Percentiles rank a stretch among this genome's conserved stretches.
phyloP scores from a whole-genome alignment of 2,113 vertebrate species.

The Rhinopomastus cyanomelas region DNA sequence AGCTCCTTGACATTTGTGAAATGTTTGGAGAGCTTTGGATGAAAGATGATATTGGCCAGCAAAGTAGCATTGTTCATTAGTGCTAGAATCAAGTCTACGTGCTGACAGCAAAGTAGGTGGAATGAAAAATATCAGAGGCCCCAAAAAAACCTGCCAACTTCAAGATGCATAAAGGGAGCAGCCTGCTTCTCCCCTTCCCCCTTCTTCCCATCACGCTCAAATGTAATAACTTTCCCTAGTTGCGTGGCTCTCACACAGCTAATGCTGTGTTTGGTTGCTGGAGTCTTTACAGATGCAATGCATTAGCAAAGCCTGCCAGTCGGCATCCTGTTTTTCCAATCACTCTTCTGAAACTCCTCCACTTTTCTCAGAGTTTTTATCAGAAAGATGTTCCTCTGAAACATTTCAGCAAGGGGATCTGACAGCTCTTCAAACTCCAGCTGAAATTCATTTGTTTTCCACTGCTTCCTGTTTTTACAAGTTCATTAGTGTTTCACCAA shows the following conservation, averaged over 20 bases:
- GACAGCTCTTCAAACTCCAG: constrained; percentile 78
- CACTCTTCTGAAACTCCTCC: constrained; percentile 76
- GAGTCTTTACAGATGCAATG: constrained; percentile 62
- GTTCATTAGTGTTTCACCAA: constrained; percentile 67
- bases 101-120: constrained; percentile 37
- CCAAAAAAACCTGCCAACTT: constrained; percentile 7
- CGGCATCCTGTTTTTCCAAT: constrained; percentile 77
- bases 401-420: constrained; percentile 68
- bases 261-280: constrained; percentile 23
- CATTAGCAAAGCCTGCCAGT: constrained; percentile 67
- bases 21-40: background rate
- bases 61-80: constrained; percentile 45
- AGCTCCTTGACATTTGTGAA: background rate
- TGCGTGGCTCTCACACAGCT: constrained; percentile 36
- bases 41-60: constrained; percentile 1
- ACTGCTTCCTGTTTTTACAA: constrained; percentile 73
- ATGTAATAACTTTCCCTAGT: constrained; percentile 61
- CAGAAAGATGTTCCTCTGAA: constrained; percentile 72
- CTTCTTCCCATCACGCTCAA: constrained; percentile 31
- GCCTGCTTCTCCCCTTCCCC: constrained; percentile 32
- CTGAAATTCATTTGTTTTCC: constrained; percentile 78
- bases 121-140: constrained; percentile 45
- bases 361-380: constrained; percentile 81
- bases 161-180: constrained; percentile 22
- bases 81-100: background rate